phyloP scores from a whole-genome alignment of 2,797 vertebrate species.

The Cirrhinus molitorella region DNA sequence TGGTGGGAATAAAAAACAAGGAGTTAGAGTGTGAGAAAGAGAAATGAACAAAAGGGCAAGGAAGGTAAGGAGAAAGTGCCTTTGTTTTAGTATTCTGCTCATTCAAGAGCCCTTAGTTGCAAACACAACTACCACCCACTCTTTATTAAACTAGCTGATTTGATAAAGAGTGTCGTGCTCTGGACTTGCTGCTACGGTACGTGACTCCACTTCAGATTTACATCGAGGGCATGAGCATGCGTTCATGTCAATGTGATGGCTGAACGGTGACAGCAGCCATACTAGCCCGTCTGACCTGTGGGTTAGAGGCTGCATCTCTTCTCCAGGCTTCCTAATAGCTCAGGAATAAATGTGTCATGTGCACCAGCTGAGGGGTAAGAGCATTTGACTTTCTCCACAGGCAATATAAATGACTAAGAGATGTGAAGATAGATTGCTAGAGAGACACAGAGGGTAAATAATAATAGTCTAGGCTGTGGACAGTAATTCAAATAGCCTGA shows the following conservation, averaged over 20 bases:
- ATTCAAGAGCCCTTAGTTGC: constrained; percentile 10
- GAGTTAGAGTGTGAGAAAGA: neutral
- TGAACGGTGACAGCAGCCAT: constrained; percentile 56
- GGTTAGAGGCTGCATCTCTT: constrained; percentile 21
- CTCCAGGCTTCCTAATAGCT: constrained; percentile 44
- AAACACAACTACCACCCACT: constrained; percentile 2
- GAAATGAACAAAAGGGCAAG: neutral
- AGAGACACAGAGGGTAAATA: constrained; percentile 18
- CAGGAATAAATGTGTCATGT: constrained; percentile 39
- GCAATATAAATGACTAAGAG: constrained; percentile 31
- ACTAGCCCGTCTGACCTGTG: constrained; percentile 44
- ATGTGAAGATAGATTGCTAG: constrained; percentile 11
- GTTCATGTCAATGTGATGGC: constrained; percentile 43
- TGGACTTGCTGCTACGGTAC: constrained; percentile 11
- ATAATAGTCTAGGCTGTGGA: neutral
- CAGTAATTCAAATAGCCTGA: constrained; percentile 17
- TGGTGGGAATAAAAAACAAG: constrained; percentile 19
- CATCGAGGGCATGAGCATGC: constrained; percentile 22
- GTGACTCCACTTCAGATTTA: constrained; percentile 43
- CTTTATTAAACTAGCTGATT: constrained; percentile 21
- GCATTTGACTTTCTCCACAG: constrained; percentile 47
- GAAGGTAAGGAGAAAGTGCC: neutral
- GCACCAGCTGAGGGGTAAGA: constrained; percentile 40
- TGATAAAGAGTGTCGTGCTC: constrained; percentile 3
- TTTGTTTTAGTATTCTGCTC: constrained; percentile 11